Evolutionary conservation across 92 coral and sea anemone species (phyloP), one percentile per base, ranked within the genome.

Genomic region (Porites rus): DNA sequence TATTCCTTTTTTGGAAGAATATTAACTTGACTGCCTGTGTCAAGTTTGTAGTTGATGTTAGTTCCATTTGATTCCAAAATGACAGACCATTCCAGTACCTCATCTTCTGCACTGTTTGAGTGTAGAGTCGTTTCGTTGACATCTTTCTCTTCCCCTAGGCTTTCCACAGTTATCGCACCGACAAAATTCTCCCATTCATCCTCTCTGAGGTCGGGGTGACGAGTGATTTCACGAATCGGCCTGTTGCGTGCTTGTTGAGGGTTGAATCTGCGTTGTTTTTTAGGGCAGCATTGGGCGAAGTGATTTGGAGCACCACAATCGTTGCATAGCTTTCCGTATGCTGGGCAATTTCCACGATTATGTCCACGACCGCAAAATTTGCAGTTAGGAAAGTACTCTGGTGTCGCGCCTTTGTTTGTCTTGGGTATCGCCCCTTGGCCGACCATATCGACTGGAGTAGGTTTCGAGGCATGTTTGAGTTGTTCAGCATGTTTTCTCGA

Each of bases 331-430:
- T 89, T 87, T 20, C 81, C 85, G 18, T 85, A 85, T 20, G 93
- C 83, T 4, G 78, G 78, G 72, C 90, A 90, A 51, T 79, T 79
- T 69, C 90, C 84, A 16, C 83, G 65, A 14, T 25, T 50, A 54
- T 86, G 85, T 7, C 53, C 73, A 46, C 84, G 67, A 52, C 90
- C 90, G 51, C 93, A 90, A 56, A 86, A 86, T 80, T 76, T 80
- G 75, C 88, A 81, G 21, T 81, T 86, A 53, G 53, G 61, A 14
- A 77, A 64, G 65, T 54, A 63, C 16, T 78, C 28, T n/a, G 24
- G 46, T 76, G 66, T 24, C 5, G 38, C 46, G 19, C 65, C 65
- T 53, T 10, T n/a, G 21, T 51, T 62, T 43, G 9, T 11, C 66
- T 56, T 51, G 51, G 18, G 18, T 19, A 43, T 62, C 21, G 64